Conservation (phyloP, 1,140 invertebrate species). For the Asobara japonica region DNA sequence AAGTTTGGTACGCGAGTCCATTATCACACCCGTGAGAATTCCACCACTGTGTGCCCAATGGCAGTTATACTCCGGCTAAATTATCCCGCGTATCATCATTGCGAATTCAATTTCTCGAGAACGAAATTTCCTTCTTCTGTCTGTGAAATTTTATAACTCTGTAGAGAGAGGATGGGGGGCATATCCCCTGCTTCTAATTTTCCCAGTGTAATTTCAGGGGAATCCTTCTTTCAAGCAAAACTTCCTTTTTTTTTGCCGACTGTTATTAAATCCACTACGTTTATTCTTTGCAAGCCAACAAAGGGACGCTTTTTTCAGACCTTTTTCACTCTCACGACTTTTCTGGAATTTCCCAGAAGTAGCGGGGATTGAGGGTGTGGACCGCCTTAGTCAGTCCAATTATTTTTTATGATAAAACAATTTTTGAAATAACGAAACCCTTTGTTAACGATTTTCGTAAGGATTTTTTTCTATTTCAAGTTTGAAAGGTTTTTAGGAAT, state of each 20-base stretch:
- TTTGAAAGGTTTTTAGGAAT: too few relatives aligned
- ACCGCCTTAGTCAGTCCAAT: too few relatives aligned
- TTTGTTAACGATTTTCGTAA: too few relatives aligned
- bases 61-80: not conserved
- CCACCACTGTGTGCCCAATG: not conserved
- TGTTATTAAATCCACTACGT: not conserved
- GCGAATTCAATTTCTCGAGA: not conserved
- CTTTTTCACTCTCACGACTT: constrained; percentile 47
- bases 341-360: too few relatives aligned
- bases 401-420: too few relatives aligned
- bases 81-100: not conserved
- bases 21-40: constrained; percentile 28
- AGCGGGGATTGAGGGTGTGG: too few relatives aligned
- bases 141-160: not conserved
- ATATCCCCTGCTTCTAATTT: not conserved
- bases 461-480: too few relatives aligned
- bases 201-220: not conserved
- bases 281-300: not conserved
- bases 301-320: constrained; percentile 3
- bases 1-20: constrained; percentile 30
- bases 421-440: too few relatives aligned
- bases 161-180: not conserved
- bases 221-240: not conserved
- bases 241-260: constrained; percentile 12
- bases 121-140: not conserved